Base-by-base conservation (phyloP, 2,888 invertebrate species). In the Meteorus colon region DNA sequence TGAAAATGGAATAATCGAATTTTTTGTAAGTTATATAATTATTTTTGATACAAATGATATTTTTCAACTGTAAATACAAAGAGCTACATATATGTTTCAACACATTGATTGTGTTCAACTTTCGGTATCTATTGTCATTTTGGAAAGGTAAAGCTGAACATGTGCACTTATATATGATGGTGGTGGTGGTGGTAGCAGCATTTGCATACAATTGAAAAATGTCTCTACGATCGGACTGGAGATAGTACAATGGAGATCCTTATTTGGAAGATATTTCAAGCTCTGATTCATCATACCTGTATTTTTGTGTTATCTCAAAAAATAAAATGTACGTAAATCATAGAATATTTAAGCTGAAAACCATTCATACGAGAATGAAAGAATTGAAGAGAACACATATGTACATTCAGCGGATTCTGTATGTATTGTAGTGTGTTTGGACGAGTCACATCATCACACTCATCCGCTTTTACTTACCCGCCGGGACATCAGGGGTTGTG, bases 201-300 rank as follows among this genome's bases (percentile, higher is more conserved):
- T 85, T 85, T 83, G 82, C 84, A 85, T 85, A 85, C 84, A 85
- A 85, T 85, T 83, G 85, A 81, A 48, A 48, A n/a, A 48, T 79
- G 79, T 82, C 63, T 27, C 19, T 48, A 65, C 65, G 70, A 77
- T 55, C 48, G 65, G 59, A 29, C 70, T 34, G 34, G 55, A 41
- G 55, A 34, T 51, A 73, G 51, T 51, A 59, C 69, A 63, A 19
- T 48, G 66, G 68, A 68, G 74, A 66, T 78, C 70, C 65, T 45
- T 37, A 73, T 77, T 76, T 77, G 78, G 79, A 78, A 78, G 79
- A 77, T 76, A 73, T 70, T 62, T 75, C 77, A 77, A 71, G n/a
- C 5, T 79, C 75, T 81, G 81, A 83, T 83, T 81, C 80, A 79
- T 79, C 75, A 75, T 76, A 79, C 77, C 71, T 78, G 78, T 80